Conservation (phyloP, 2,888 invertebrate genomes). For the Himalopsyche japonica region DNA sequence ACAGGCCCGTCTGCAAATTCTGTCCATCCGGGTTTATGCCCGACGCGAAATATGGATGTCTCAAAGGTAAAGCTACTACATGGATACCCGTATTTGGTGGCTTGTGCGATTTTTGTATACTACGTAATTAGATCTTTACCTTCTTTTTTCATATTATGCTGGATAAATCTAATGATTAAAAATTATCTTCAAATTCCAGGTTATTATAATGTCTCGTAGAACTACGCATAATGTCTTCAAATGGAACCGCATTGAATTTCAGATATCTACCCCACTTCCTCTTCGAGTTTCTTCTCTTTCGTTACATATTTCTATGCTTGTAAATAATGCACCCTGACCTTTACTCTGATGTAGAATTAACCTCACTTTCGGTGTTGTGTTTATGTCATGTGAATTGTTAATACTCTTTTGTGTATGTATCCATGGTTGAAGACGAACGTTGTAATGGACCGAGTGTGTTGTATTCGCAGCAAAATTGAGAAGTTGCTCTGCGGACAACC, state of each 20-base stretch:
- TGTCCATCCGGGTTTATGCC: constrained; percentile 92
- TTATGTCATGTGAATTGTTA: not conserved
- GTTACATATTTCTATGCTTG: constrained; percentile 42
- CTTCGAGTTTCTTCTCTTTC: constrained; percentile 50
- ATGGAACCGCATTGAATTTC: constrained; percentile 50
- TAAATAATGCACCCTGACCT: constrained; percentile 37
- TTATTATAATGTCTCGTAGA: constrained; percentile 53
- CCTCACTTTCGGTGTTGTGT: constrained; percentile 13
- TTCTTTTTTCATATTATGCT: constrained; percentile 42
- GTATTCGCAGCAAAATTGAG: constrained; percentile 36
- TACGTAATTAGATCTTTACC: constrained; percentile 44
- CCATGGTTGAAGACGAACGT: constrained; percentile 11
- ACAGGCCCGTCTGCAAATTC: constrained; percentile 94
- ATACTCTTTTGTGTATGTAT: constrained; percentile 11
- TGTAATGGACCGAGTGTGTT: constrained; percentile 32
- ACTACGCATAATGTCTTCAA: constrained; percentile 56
- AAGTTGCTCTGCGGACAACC: constrained; percentile 62
- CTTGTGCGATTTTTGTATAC: constrained; percentile 39
- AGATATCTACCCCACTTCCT: constrained; percentile 42
- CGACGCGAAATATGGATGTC: constrained; percentile 91
- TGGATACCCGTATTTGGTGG: constrained; percentile 41
- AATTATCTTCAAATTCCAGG: constrained; percentile 62
- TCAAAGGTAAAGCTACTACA: constrained; percentile 81
- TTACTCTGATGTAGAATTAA: constrained; percentile 40
- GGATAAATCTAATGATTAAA: constrained; percentile 48